Conservation (phyloP, 2,888 invertebrate genomes). For the Ethmia dodecea region DNA sequence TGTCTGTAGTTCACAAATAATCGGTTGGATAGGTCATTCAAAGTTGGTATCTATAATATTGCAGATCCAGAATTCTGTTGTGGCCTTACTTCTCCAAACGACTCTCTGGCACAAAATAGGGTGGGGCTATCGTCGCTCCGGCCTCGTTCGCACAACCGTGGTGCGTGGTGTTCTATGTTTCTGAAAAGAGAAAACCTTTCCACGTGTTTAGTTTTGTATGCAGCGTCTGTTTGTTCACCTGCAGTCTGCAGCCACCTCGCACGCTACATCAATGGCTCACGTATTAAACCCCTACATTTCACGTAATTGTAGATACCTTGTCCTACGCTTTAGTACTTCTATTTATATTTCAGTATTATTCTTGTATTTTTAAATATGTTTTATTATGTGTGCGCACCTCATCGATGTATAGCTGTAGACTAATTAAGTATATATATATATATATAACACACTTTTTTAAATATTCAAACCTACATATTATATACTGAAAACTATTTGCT, state of each 20-base stretch:
- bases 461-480: no score
- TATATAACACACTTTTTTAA: no score
- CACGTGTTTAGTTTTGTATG: constrained; percentile 32
- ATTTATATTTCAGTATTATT: constrained; percentile 17
- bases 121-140: constrained; percentile 70
- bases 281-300: constrained; percentile 17
- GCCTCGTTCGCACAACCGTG: constrained; percentile 79
- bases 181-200: constrained; percentile 71
- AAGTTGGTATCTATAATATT: constrained; percentile 71
- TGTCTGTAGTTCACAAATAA: background rate
- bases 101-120: constrained; percentile 82
- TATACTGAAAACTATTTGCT: no score
- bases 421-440: no score
- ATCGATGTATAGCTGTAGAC: constrained; percentile 27
- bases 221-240: constrained; percentile 40
- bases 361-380: constrained; percentile 20
- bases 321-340: constrained; percentile 37
- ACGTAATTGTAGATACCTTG: constrained; percentile 43
- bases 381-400: constrained; percentile 31
- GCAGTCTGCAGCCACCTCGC: constrained; percentile 44
- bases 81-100: constrained; percentile 88
- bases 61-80: constrained; percentile 94
- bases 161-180: constrained; percentile 78
- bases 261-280: constrained; percentile 31
- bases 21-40: background rate